phyloP scores from a whole-genome alignment of 2,797 vertebrate genomes.

The Thripadectes ignobilis region DNA sequence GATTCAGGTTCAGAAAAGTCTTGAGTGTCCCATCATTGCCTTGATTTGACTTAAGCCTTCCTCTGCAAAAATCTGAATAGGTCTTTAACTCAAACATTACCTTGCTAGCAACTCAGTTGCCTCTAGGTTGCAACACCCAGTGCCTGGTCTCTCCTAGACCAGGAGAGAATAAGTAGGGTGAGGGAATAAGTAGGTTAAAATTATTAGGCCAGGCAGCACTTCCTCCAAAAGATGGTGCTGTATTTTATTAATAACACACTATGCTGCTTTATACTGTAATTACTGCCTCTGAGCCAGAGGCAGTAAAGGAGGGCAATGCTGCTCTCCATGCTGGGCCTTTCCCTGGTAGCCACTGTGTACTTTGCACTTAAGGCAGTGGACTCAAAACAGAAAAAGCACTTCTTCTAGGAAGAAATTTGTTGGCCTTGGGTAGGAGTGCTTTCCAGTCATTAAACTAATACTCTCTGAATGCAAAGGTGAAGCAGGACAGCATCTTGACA shows the following conservation, averaged over 20 bases:
- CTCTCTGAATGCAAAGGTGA: not conserved
- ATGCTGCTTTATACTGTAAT: not conserved
- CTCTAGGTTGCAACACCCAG: not conserved
- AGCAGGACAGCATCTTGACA: not conserved
- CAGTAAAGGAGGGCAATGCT: not conserved
- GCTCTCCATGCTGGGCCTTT: not conserved
- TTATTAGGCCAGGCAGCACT: not conserved
- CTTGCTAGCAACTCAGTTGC: not conserved
- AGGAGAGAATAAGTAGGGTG: not conserved
- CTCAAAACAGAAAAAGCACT: not conserved
- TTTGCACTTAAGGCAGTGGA: not conserved
- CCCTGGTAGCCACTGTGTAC: not conserved
- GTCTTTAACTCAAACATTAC: not conserved
- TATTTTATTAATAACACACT: not conserved
- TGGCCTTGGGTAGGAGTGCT: not conserved
- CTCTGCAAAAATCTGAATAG: not conserved
- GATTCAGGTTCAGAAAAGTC: not conserved
- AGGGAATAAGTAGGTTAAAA: not conserved
- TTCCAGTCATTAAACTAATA: not conserved
- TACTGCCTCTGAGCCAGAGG: not conserved
- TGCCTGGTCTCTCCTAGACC: not conserved
- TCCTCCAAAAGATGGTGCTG: not conserved
- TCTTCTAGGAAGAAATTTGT: not conserved
- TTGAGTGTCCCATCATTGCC: accelerated
- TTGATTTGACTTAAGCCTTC: not conserved